Evolutionary conservation across 2,797 vertebrate genomes (phyloP), one percentile per base, ranked within the genome.

Genomic region (Macrochelys suwanniensis): DNA sequence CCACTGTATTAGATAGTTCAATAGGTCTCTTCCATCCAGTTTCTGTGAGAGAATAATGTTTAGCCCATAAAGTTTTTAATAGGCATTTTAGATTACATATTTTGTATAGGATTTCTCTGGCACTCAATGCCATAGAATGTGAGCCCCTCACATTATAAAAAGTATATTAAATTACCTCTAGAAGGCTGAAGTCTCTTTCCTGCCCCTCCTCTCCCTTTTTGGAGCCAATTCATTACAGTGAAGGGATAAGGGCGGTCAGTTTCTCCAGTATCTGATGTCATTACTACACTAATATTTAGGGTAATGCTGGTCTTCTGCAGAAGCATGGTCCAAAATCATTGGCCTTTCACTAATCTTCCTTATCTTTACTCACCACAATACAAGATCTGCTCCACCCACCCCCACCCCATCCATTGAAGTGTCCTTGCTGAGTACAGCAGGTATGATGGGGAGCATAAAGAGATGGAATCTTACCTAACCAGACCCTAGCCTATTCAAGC

Each of bases 61-160:
- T 80, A 82, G 89, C 86, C 80, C 71, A 16, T 56, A 47, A 78
- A 78, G 28, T 17, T 89, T 92, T 86, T 42, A 77, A 49, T 77
- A 26, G 65, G 31, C 49, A 54, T 89, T 94, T 80, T 87, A 71
- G n/a, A 16, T 45, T 78, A 4, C 78, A 0, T 80, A 50, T 91
- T 93, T 93, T 25, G 65, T 88, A 57, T 3, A 6, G 23, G 2
- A 11, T 85, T 93, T 89, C 10, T 86, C 26, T 84, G 1, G 0
- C 19, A 53, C 51, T 68, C 47, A 54, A 49, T 54, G 57, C 74
- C 21, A 50, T 45, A 57, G 68, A 89, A 82, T 50, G 54, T 50
- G 54, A 91, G 85, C 4, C 11, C 92, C 23, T 89, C 50, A 2
- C 37, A 87, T 37, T 76, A 3, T 87, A 80, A 74, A 88, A 85